phyloP scores from a whole-genome alignment of 2,888 invertebrate genomes.

The Pyrrhosoma nymphula region DNA sequence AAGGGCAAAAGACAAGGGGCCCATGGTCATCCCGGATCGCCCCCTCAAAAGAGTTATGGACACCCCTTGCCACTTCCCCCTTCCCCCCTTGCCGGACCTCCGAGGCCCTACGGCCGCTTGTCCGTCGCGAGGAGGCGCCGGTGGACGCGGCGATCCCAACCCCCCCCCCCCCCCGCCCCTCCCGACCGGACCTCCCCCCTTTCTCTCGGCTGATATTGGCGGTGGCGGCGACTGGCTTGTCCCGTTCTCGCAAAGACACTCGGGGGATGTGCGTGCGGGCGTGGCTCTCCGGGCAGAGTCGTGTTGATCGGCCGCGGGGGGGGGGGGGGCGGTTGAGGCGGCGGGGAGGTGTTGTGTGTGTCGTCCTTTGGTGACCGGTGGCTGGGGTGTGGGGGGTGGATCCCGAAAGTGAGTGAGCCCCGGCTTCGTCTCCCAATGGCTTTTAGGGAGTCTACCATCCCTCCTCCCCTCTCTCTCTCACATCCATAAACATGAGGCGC shows the following conservation, averaged over 20 bases:
- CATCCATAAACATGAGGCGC: constrained; percentile 37
- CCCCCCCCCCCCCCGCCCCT: too few species aligned
- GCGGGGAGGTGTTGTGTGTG: not conserved
- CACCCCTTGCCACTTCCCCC: not conserved
- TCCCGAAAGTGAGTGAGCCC: not conserved
- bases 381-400: too few species aligned
- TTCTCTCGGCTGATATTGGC: not conserved
- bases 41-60: not conserved
- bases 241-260: not conserved
- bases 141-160: too few species aligned
- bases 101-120: too few species aligned
- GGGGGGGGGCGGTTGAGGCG: not conserved
- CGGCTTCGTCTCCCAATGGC: constrained; percentile 26
- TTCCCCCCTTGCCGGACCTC: not conserved
- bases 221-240: not conserved
- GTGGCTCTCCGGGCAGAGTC: not conserved
- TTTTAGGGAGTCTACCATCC: not conserved
- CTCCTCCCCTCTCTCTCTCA: not conserved
- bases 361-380: not conserved
- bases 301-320: not conserved
- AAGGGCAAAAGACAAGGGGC: not conserved
- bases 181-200: not conserved
- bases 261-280: not conserved
- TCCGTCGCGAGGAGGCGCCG: too few species aligned
- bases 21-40: not conserved